Evolutionary conservation across 2,888 invertebrate species (phyloP).

Genomic region (Epistrophella euchroma): DNA sequence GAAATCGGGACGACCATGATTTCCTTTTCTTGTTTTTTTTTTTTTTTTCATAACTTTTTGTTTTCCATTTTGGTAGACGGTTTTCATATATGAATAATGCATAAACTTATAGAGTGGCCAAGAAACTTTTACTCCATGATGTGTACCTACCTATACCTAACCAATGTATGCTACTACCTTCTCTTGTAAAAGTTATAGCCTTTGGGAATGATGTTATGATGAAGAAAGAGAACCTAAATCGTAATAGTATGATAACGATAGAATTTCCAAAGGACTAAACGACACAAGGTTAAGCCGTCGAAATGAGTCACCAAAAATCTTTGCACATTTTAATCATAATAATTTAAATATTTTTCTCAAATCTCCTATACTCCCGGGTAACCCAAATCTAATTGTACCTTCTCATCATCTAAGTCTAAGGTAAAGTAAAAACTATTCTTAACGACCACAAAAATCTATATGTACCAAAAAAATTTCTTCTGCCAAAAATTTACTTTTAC

Average conservation of each 20-base stretch:
- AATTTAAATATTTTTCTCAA: slow-evolving; percentile 20
- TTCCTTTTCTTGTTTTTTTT: slow-evolving; percentile 14
- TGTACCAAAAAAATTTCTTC: slow-evolving; percentile 1
- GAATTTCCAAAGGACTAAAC: background rate
- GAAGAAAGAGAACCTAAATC: slow-evolving; percentile 38
- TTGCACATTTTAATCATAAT: background rate
- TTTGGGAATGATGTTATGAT: slow-evolving; percentile 32
- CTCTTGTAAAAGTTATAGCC: slow-evolving; percentile 33
- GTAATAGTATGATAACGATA: slow-evolving; percentile 38
- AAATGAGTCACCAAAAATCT: slow-evolving; percentile 3
- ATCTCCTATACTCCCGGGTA: background rate
- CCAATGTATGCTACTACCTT: too few relatives aligned
- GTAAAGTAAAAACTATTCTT: background rate
- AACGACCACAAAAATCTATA: background rate
- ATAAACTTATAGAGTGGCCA: slow-evolving; percentile 44
- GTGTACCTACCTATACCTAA: background rate
- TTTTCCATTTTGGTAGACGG: slow-evolving; percentile 17
- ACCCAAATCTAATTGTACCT: slow-evolving; percentile 5
- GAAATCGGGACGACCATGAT: too few relatives aligned
- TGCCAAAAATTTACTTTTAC: slow-evolving; percentile 16
- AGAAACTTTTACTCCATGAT: slow-evolving; percentile 35
- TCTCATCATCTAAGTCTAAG: background rate
- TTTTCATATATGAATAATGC: slow-evolving; percentile 65
- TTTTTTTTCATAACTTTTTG: slow-evolving; percentile 13
- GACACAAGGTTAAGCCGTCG: slow-evolving; percentile 3